These are phyloP conservation scores for Tetranychus truncatus DNA, from an alignment of 2,888 invertebrate genomes.

Conservation along the genomic window DNA sequence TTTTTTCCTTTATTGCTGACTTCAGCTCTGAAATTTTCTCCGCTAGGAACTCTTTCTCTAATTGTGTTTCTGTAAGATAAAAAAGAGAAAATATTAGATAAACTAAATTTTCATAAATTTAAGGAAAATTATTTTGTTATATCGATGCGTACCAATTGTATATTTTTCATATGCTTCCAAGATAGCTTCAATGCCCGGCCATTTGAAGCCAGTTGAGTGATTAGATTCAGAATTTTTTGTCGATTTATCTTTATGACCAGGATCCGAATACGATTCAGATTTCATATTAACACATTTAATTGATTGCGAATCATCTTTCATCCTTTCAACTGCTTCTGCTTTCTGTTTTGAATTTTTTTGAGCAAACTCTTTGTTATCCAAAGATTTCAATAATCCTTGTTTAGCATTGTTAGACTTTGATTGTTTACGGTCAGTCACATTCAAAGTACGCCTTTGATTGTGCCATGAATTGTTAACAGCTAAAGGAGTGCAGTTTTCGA, in stretches of 20 bases:
- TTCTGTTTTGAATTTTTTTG: neutral
- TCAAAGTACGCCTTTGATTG: neutral
- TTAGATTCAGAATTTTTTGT: neutral
- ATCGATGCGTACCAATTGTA: conserved; percentile 22
- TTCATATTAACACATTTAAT: neutral
- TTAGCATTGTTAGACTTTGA: neutral
- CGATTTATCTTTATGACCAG: neutral
- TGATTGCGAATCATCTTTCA: neutral
- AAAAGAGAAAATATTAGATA: neutral
- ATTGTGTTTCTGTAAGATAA: neutral
- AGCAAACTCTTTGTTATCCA: neutral
- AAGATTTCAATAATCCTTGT: neutral
- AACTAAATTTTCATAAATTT: neutral
- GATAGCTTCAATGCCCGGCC: conserved; percentile 34
- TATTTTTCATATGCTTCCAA: conserved; percentile 33
- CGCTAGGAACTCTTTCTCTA: too few relatives aligned
- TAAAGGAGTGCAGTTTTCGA: neutral
- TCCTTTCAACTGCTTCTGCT: neutral
- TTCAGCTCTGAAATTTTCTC: too few relatives aligned
- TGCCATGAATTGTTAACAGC: neutral
- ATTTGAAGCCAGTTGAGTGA: conserved; percentile 22
- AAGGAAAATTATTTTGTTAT: neutral
- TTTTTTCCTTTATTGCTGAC: too few relatives aligned
- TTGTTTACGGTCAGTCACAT: neutral
- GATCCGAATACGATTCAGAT: neutral